These are phyloP conservation scores for Charaxes varanes DNA, from an alignment of 1,140 invertebrate genomes.

Conservation along the genomic window DNA sequence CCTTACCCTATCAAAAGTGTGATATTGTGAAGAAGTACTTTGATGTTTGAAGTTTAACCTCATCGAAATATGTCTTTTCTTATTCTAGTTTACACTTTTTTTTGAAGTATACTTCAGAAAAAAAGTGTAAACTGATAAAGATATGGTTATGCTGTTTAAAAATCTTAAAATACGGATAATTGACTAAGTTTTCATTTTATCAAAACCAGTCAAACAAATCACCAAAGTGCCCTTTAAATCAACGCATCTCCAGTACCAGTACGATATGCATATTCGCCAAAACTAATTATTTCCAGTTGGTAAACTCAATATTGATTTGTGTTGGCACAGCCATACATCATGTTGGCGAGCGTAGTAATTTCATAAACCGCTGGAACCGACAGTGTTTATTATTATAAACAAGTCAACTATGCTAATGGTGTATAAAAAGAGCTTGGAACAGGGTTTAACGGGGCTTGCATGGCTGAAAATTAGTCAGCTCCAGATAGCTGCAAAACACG, in stretches of 20 bases:
- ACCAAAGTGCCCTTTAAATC: too few relatives aligned
- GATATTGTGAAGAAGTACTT: too few relatives aligned
- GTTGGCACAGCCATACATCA: slow-evolving; percentile 4
- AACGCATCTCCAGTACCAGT: background rate
- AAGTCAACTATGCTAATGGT: slow-evolving; percentile 6
- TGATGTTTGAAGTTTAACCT: too few relatives aligned
- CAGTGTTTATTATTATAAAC: slow-evolving; percentile 9
- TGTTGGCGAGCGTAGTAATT: slow-evolving; percentile 6
- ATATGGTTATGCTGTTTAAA: too few relatives aligned
- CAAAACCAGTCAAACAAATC: too few relatives aligned
- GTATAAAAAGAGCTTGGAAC: slow-evolving; percentile 4
- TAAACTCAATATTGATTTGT: background rate
- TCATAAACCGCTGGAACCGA: slow-evolving; percentile 5
- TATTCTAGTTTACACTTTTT: too few relatives aligned
- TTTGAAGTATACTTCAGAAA: too few relatives aligned
- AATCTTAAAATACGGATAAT: too few relatives aligned
- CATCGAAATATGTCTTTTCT: too few relatives aligned
- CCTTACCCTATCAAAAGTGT: too few relatives aligned
- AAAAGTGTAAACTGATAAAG: too few relatives aligned
- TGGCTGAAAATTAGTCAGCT: slow-evolving; percentile 6
- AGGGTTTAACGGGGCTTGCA: slow-evolving; percentile 4
- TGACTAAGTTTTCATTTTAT: too few relatives aligned
- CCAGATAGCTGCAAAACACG: slow-evolving; percentile 1
- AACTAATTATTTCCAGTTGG: slow-evolving; percentile 1
- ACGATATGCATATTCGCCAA: background rate